These are phyloP conservation scores for Pogonocherus hispidulus DNA, from an alignment of 2,888 invertebrate species.

Conservation along the genomic window DNA sequence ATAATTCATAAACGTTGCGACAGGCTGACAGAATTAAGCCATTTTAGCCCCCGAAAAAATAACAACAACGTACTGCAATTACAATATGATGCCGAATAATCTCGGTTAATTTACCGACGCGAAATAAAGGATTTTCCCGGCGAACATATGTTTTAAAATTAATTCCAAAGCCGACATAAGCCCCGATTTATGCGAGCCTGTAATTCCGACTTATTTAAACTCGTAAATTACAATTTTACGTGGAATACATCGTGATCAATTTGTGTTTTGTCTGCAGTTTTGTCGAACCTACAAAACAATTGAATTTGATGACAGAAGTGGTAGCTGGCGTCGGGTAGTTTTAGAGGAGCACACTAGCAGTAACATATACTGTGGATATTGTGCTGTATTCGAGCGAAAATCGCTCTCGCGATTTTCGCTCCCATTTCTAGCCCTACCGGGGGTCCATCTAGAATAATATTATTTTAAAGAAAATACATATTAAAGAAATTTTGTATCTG, in stretches of 20 bases:
- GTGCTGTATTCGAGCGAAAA: too few species aligned
- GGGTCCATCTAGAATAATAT: too few species aligned
- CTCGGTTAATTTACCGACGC: constrained; percentile 35
- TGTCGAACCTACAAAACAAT: background rate
- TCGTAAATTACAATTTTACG: constrained; percentile 9
- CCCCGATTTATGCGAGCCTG: constrained; percentile 6
- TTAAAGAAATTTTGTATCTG: too few species aligned
- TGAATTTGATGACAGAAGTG: background rate
- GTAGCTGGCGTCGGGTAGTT: too few species aligned
- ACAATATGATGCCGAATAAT: constrained; percentile 30
- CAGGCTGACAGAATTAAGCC: background rate
- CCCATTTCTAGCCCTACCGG: too few species aligned
- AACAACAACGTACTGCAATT: background rate
- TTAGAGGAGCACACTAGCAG: too few species aligned
- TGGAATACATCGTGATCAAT: background rate
- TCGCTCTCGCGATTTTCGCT: too few species aligned
- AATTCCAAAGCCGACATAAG: constrained; percentile 10
- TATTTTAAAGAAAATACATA: too few species aligned
- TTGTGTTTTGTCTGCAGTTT: background rate
- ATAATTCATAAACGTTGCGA: background rate
- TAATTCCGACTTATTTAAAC: constrained; percentile 10
- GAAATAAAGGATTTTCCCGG: background rate
- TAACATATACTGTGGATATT: too few species aligned
- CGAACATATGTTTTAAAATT: constrained; percentile 3
- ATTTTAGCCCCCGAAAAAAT: background rate